Percentiles rank a stretch among this genome's conserved stretches.
Conservation (phyloP, 2,113 vertebrate genomes). For the Microtus richardsoni region DNA sequence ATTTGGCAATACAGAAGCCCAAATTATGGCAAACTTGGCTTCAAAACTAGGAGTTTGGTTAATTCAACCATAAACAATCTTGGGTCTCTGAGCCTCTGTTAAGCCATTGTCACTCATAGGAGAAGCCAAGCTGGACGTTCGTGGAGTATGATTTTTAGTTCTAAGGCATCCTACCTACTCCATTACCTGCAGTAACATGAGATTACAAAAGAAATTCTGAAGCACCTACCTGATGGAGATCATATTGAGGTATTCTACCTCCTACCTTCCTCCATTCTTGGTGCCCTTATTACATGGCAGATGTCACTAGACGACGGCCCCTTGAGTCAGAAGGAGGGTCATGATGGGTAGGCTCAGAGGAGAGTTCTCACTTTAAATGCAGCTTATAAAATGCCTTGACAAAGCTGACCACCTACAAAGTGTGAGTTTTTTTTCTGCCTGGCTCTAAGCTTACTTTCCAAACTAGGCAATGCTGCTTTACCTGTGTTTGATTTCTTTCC, state of each 20-base stretch:
- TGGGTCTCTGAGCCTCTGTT: neutral
- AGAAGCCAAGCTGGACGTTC: neutral
- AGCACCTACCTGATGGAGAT: neutral
- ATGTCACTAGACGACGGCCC: neutral
- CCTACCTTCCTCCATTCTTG: neutral
- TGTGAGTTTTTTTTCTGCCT: neutral
- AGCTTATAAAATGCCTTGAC: neutral
- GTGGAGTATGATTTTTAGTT: neutral
- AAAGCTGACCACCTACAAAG: neutral
- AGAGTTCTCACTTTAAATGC: neutral
- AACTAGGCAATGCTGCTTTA: neutral
- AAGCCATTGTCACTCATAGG: neutral
- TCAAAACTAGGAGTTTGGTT: neutral
- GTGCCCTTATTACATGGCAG: neutral
- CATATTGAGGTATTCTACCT: neutral
- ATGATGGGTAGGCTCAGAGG: neutral
- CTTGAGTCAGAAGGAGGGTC: neutral
- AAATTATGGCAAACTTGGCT: neutral
- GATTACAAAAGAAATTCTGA: neutral
- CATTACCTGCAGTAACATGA: neutral
- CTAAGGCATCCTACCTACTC: neutral
- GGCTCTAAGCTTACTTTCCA: conserved; percentile 7
- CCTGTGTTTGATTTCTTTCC: neutral
- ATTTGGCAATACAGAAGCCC: neutral
- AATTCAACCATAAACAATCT: neutral